Percentiles rank a stretch among this genome's conserved stretches.
phyloP scores from a whole-genome alignment of 2,888 invertebrate species.

The Balanococcus diminutus region DNA sequence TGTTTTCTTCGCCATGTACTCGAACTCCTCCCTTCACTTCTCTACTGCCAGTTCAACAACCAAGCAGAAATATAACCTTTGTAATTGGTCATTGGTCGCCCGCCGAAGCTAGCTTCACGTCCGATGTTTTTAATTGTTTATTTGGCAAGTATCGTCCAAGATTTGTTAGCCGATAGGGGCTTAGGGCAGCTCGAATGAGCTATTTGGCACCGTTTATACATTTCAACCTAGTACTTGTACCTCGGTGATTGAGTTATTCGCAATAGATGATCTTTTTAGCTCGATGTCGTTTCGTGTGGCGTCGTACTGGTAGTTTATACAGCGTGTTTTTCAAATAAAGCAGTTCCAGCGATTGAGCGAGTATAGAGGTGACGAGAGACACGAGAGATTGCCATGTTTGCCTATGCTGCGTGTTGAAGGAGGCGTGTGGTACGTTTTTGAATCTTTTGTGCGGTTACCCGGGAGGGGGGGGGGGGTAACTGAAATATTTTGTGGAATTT shows the following conservation, averaged over 20 bases:
- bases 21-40: no score
- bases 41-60: neutral
- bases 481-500: no score
- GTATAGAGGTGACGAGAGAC: no score
- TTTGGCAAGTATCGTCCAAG: slow-evolving; percentile 20
- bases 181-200: neutral
- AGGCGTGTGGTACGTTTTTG: no score
- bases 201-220: slow-evolving; percentile 12
- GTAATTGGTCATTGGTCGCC: slow-evolving; percentile 18
- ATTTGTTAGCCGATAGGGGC: slow-evolving; percentile 16
- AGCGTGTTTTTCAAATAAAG: no score
- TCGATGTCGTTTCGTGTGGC: neutral
- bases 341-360: no score
- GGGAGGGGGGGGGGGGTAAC: no score
- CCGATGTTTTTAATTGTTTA: slow-evolving; percentile 3
- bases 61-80: neutral
- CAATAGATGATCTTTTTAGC: neutral
- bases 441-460: no score
- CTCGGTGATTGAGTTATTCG: neutral
- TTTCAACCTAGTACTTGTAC: neutral
- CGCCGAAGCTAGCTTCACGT: neutral
- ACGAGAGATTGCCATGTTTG: no score
- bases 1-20: neutral
- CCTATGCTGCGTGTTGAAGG: no score
- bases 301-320: no score